Percentiles rank a stretch among this genome's conserved stretches.
Conservation (phyloP, 2,888 invertebrate species). For the Drosophila lutescens region DNA sequence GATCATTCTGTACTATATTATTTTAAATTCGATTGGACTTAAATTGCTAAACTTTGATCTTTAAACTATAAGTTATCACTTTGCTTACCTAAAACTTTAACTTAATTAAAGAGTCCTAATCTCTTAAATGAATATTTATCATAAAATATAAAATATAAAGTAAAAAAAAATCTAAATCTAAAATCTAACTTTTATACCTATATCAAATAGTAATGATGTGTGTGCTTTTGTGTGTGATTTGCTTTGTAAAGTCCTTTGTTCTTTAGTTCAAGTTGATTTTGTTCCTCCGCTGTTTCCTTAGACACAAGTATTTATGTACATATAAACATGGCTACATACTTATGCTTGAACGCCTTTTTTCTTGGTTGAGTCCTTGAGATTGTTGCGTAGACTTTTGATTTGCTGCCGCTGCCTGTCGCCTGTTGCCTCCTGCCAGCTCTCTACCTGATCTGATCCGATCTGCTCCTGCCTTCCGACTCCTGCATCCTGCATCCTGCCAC, state of each 20-base stretch:
- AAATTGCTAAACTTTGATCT: no score
- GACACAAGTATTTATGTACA: slow-evolving; percentile 4
- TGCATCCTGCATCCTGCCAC: slow-evolving; percentile 1
- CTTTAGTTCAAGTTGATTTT: slow-evolving; percentile 16
- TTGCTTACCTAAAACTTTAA: no score
- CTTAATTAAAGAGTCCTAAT: no score
- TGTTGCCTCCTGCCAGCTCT: slow-evolving; percentile 22
- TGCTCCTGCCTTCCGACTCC: slow-evolving; percentile 5
- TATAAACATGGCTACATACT: slow-evolving; percentile 3
- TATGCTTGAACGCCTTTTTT: slow-evolving; percentile 7
- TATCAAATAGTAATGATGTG: slow-evolving; percentile 5
- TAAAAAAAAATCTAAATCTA: neutral
- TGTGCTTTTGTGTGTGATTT: slow-evolving; percentile 27
- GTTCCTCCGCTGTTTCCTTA: slow-evolving; percentile 6
- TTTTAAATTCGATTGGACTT: no score
- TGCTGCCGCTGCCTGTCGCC: slow-evolving; percentile 23
- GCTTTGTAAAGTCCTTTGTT: slow-evolving; percentile 40
- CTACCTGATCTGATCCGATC: neutral
- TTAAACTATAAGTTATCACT: no score
- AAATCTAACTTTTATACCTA: no score
- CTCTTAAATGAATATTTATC: neutral
- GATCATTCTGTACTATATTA: no score
- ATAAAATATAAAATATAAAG: neutral
- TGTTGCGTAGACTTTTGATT: slow-evolving; percentile 26
- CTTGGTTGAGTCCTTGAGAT: slow-evolving; percentile 8